A percentile compares a stretch with the other conserved stretches of the same genome.
phyloP scores from a whole-genome alignment of 1,140 invertebrate species.

The Drosophila willistoni region DNA sequence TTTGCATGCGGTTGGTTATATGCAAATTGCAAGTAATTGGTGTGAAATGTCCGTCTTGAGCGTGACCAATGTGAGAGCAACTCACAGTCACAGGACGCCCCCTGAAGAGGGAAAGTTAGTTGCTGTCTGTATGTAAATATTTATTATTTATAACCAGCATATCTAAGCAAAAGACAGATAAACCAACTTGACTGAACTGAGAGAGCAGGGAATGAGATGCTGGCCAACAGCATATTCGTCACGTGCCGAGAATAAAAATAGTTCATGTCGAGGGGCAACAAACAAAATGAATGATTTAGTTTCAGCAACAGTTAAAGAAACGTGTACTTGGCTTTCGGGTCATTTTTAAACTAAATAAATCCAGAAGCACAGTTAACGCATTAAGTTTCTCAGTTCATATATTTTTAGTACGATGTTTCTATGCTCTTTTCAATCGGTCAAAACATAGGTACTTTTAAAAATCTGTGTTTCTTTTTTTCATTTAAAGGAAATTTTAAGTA shows the following conservation, averaged over 20 bases:
- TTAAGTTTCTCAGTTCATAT: conserved; percentile 54
- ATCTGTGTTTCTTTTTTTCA: too few relatives aligned
- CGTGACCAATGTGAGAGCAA: conserved; percentile 55
- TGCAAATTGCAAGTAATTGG: conserved; percentile 79
- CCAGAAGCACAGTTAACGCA: conserved; percentile 61
- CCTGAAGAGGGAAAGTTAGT: conserved; percentile 21
- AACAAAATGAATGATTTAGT: conserved; percentile 36
- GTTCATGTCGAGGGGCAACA: conserved; percentile 30
- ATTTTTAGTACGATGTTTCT: conserved; percentile 39
- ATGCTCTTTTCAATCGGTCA: background rate
- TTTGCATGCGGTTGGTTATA: conserved; percentile 75
- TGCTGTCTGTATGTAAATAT: conserved; percentile 27
- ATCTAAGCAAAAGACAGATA: conserved; percentile 36
- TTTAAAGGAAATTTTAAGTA: too few relatives aligned
- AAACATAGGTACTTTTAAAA: background rate
- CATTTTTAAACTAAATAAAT: conserved; percentile 47
- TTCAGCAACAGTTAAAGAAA: conserved; percentile 18
- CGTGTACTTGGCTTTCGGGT: conserved; percentile 33
- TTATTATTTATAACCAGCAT: conserved; percentile 71
- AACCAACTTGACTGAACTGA: conserved; percentile 8
- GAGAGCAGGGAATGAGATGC: conserved; percentile 8
- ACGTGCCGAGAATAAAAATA: conserved; percentile 63
- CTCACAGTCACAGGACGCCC: conserved; percentile 18
- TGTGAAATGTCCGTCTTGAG: conserved; percentile 72
- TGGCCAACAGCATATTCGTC: conserved; percentile 42